Evolutionary conservation across 2,113 vertebrate species (phyloP), one percentile per base, ranked within the genome.

Genomic region (Oreotrochilus melanogaster): DNA sequence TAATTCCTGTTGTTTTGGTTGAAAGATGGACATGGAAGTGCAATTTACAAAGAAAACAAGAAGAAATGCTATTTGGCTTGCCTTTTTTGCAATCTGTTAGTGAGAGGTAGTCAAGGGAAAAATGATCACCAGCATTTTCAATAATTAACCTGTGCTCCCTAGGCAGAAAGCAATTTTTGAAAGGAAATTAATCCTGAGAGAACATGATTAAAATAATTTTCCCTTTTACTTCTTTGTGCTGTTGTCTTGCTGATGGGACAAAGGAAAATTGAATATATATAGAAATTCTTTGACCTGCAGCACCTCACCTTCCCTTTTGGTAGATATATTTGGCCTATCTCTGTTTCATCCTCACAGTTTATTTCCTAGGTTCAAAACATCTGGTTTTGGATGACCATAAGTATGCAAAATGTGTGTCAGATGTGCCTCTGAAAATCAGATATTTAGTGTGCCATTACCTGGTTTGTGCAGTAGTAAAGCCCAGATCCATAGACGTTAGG

Each of bases 171-270:
- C 39, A 86, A 9, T 86, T 93, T 95, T 83, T 80, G 51, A 80
- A 70, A 95, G 93, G 78, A 97, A 95, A 94, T 94, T 76, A 91
- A 88, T 96, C 86, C 37, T 57, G 73, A 62, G 54, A 85, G 39
- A 86, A 79, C 42, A 56, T 58, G 57, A 79, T 88, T 91, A 51
- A 86, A 92, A 27, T 89, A 48, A 85, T 89, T 93, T 91, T 11
- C 48, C 10, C 13, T 24, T 87, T 83, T 72, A 25, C 18, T 28
- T 66, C 56, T 88, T 89, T 69, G 8, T 78, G 79, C 42, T 30
- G 2, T 72, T 89, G 19, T 65, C 45, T 72, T 76, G 54, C 50
- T 91, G 33, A 21, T 92, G 54, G 21, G 30, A 91, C 16, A 87
- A 50, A 89, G 31, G 18, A 70, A 54, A 65, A 89, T n/a, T 54